Conservation (phyloP, 2,888 invertebrate species). For the Notodonta dromedarius region DNA sequence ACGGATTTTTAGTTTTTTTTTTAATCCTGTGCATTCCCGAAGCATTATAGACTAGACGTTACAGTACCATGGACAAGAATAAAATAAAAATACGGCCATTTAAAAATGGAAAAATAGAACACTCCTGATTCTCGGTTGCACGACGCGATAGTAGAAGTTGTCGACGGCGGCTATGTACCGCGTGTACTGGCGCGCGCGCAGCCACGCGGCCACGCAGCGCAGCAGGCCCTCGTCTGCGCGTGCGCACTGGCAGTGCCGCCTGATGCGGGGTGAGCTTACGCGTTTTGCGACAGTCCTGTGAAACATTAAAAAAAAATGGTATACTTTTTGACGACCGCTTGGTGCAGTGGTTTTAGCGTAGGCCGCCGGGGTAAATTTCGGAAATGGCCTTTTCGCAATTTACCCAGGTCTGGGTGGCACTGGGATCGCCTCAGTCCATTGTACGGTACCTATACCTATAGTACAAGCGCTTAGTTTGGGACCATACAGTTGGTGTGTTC, state of each 20-base stretch:
- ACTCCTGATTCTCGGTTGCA: slow-evolving; percentile 66
- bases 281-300: slow-evolving; percentile 66
- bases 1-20: no score
- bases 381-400: no score
- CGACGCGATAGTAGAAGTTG: slow-evolving; percentile 67
- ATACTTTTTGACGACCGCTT: no score
- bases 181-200: slow-evolving; percentile 54
- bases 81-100: not conserved
- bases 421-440: no score
- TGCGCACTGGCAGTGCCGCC: slow-evolving; percentile 43
- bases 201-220: slow-evolving; percentile 56
- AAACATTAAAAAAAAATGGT: slow-evolving; percentile 2
- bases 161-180: slow-evolving; percentile 62
- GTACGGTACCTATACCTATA: no score
- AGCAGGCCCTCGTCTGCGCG: slow-evolving; percentile 42
- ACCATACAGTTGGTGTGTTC: no score
- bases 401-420: no score
- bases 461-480: no score
- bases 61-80: not conserved
- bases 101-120: slow-evolving; percentile 71
- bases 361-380: no score
- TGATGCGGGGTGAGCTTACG: slow-evolving; percentile 31
- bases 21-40: no score
- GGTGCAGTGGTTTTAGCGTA: no score
- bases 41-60: no score